Conservation (phyloP, 2,113 vertebrate species). For the Scomber scombrus region DNA sequence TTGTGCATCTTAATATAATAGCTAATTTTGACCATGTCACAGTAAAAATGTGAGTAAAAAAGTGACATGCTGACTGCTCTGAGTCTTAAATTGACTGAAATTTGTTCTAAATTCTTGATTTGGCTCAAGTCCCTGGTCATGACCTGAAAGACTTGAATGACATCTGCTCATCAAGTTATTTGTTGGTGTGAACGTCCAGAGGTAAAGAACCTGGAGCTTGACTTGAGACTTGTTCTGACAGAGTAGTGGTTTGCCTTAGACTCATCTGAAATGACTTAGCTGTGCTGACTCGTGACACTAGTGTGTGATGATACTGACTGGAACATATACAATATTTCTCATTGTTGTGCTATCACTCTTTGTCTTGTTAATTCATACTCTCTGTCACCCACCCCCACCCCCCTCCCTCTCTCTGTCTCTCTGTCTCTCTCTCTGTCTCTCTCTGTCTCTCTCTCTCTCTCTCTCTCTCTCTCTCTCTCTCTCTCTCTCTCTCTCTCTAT, state of each 20-base stretch:
- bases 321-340: neutral
- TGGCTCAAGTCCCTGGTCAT: too few species aligned
- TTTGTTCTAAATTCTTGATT: too few species aligned
- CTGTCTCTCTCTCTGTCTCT: neutral
- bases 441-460: neutral
- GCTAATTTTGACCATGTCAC: too few species aligned
- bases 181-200: neutral
- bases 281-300: constrained; percentile 9
- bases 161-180: too few species aligned
- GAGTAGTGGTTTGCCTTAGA: neutral
- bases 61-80: too few species aligned
- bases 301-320: constrained; percentile 20
- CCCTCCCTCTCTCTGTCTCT: neutral
- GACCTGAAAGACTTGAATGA: too few species aligned
- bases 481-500: neutral
- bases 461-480: neutral
- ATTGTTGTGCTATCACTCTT: neutral
- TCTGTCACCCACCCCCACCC: too few species aligned
- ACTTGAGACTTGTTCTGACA: neutral
- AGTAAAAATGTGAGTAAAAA: too few species aligned
- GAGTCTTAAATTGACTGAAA: too few species aligned
- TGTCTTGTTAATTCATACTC: constrained; percentile 27
- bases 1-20: too few species aligned
- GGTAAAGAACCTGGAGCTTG: neutral
- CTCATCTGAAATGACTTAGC: constrained; percentile 5